Base-by-base conservation (phyloP, 2,888 invertebrate genomes). In the Aphidius colemani region DNA sequence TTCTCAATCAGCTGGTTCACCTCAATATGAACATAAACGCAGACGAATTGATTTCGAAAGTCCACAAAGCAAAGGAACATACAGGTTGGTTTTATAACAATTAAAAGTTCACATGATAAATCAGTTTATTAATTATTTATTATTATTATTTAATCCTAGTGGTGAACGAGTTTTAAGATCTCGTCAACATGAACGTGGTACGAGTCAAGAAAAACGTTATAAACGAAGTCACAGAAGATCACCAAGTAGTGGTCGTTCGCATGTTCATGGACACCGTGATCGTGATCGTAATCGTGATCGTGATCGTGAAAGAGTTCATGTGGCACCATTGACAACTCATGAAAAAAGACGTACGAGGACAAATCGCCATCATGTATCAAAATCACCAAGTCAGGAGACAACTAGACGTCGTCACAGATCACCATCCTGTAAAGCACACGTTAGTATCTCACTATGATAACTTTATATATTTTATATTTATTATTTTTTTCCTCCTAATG, bases 191-290 rank as follows among this genome's bases (percentile, higher is more conserved):
- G 92, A 88, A 86, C 88, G 87, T 83, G 93, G 90, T 82, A 92
- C 87, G 80, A 92, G 86, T 85, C 91, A 87, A 84, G 92, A 89
- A 86, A 84, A 93, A 77, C 90, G 94, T 72, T 94, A 93, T 83
- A 94, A 94, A 84, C 88, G 94, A 74, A 93, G 93, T 77, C 89
- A 92, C 82, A 89, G 93, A 72, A 88, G 93, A 81, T 92, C 93
- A 71, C 93, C 93, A 70, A 90, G 90, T 78, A 90, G 90, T 79
- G 88, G 91, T 72, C 88, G 91, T 77, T 44, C 61, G 10, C 85
- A 87, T 67, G 74, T 71, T 49, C 59, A 60, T 64, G 59, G 48
- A 48, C 61, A 78, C 11, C 75, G 78, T 11, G 72, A 74, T 59
- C 71, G 69, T 55, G 30, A 30, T 30, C 30, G 30, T 30, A 30